Base-by-base conservation (phyloP, 2,888 invertebrate genomes). In the Microdon myrmicae region DNA sequence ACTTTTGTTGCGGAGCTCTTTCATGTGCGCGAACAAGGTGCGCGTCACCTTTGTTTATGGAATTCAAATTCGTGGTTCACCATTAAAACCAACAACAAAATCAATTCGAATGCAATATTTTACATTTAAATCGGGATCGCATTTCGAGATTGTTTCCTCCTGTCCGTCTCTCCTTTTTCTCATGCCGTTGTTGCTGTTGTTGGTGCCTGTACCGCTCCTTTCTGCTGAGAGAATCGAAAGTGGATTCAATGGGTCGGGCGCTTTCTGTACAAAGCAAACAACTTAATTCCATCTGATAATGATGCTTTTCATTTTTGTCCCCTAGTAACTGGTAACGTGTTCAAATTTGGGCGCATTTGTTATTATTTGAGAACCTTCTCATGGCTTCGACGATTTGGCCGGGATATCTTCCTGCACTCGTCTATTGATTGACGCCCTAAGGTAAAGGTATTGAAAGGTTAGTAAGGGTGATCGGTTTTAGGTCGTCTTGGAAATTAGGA, bases 281-380 rank as follows among this genome's bases (percentile, higher is more conserved):
- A 64, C 61, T 64, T 64, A 64, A 64, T 64, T 64, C 51, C 64
- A 64, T 58, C 58, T 28, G 64, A 64, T 58, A 64, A 58, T 51
- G 54, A 28, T 41, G 41, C 47, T 55, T 44, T 28, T 45, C 6
- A 6, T 17, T 16, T 17, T 45, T 37, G 37, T 39, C 14, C 9
- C 23, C 20, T 12, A 22, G 49, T 43, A 61, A 55, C 48, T 56
- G 51, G 45, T n/a, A n/a, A n/a, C n/a, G n/a, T n/a, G n/a, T n/a
- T 58, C 64, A n/a, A 64, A 64, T 56, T 64, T 51, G 64, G 58
- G 51, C 56, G 26, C 51, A 58, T 64, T 64, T 56, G 51, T 64
- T 64, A 64, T 53, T 64, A 56, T 64, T 64, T 47, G 56, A 47
- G 35, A 51, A 58, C n/a, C 47, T 58, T 64, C 56, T 28, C 37